Evolutionary conservation across 2,113 vertebrate genomes (phyloP).

Genomic region (Paradisaea rubra): DNA sequence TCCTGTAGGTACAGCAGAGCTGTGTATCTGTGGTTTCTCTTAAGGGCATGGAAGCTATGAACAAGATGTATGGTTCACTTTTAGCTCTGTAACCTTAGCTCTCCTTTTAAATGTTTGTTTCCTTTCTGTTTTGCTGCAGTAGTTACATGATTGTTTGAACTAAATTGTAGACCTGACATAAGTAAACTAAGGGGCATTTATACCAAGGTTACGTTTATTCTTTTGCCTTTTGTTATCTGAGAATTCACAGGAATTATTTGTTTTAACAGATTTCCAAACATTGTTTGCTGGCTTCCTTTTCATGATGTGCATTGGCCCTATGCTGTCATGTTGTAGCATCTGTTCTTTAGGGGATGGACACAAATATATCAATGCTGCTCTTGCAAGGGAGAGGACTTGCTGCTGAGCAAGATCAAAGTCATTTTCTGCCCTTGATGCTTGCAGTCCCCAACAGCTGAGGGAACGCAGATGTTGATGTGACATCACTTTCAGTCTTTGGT

Average conservation of each 20-base stretch:
- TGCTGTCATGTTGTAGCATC: neutral
- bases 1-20: neutral
- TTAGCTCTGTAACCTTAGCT: neutral
- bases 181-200: neutral
- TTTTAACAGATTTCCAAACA: neutral
- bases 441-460: neutral
- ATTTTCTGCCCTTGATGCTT: neutral
- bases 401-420: neutral
- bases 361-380: neutral
- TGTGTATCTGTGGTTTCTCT: neutral
- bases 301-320: neutral
- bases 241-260: neutral
- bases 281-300: neutral
- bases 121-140: neutral
- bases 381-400: neutral
- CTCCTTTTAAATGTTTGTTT: neutral
- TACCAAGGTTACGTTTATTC: neutral
- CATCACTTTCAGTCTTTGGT: neutral
- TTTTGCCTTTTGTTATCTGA: neutral
- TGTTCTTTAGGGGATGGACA: neutral
- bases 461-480: neutral
- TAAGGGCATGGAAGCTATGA: rapidly evolving
- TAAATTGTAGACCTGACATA: neutral
- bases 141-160: neutral
- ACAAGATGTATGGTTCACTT: neutral